Percentiles rank a stretch among this genome's conserved stretches.
These are phyloP conservation scores for Drosophila acutilabella DNA, from an alignment of 2,888 invertebrate genomes.

Conservation along the genomic window DNA sequence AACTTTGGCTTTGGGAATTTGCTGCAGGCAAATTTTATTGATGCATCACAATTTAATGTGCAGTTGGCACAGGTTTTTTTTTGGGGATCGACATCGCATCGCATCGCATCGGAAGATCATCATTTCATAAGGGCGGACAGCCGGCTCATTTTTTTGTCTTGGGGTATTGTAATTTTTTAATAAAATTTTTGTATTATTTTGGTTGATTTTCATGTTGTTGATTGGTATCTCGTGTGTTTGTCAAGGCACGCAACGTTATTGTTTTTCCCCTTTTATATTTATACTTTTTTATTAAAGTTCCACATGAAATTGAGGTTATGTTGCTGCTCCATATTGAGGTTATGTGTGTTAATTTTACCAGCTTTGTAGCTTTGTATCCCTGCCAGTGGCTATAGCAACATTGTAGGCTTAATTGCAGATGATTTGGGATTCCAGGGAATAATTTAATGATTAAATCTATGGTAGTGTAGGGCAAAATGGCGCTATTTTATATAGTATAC, in stretches of 20 bases:
- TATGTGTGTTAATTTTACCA: conserved; percentile 26
- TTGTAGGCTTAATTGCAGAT: conserved; percentile 28
- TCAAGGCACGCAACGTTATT: conserved; percentile 70
- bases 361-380: conserved; percentile 31
- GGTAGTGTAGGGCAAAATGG: too few species aligned
- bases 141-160: neutral
- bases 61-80: conserved; percentile 61
- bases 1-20: conserved; percentile 74
- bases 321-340: conserved; percentile 29
- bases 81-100: conserved; percentile 38
- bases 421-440: neutral
- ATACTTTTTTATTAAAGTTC: conserved; percentile 2
- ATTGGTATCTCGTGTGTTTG: conserved; percentile 72
- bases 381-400: conserved; percentile 26
- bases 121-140: conserved; percentile 56
- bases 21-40: conserved; percentile 81
- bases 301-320: conserved; percentile 43
- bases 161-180: conserved; percentile 74
- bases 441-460: neutral
- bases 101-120: conserved; percentile 56
- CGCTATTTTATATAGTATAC: too few species aligned
- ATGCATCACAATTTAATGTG: conserved; percentile 81
- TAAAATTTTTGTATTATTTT: conserved; percentile 61
- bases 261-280: conserved; percentile 2
- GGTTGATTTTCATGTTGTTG: conserved; percentile 70